A percentile compares a stretch with the other conserved stretches of the same genome.
Conservation (phyloP, 2,113 vertebrate genomes). For the Orcinus orca region DNA sequence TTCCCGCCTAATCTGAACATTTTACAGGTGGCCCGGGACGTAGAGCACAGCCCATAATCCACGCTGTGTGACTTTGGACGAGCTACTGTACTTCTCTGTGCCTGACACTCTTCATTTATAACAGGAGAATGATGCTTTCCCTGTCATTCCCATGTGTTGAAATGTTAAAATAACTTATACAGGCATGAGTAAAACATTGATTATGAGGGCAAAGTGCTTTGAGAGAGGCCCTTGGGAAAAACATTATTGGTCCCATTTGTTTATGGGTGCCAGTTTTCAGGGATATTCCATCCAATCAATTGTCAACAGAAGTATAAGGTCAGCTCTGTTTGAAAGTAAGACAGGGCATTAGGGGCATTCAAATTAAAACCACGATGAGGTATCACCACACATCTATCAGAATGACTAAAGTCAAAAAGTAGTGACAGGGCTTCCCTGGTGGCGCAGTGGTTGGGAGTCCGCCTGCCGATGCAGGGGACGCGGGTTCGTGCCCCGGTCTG, state of each 20-base stretch:
- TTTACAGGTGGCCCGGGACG: neutral
- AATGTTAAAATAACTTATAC: neutral
- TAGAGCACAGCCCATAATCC: neutral
- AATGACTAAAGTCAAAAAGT: neutral
- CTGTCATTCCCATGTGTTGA: neutral
- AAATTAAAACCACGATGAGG: neutral
- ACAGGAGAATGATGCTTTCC: neutral
- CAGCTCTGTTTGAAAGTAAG: neutral
- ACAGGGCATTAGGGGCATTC: neutral
- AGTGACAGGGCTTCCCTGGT: too few relatives aligned
- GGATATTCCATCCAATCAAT: neutral
- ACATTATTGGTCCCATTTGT: neutral
- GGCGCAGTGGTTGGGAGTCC: too few relatives aligned
- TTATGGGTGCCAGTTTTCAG: neutral
- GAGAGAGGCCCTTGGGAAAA: neutral
- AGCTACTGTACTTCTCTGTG: neutral
- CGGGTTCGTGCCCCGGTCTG: too few relatives aligned
- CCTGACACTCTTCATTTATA: neutral
- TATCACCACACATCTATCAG: neutral
- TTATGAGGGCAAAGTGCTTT: neutral
- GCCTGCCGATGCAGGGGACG: too few relatives aligned
- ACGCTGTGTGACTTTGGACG: neutral
- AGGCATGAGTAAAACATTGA: accelerated
- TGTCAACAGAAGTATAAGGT: neutral
- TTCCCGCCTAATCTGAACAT: neutral